Evolutionary conservation across 2,888 invertebrate genomes (phyloP).

Genomic region (Leptura quadrifasciata): DNA sequence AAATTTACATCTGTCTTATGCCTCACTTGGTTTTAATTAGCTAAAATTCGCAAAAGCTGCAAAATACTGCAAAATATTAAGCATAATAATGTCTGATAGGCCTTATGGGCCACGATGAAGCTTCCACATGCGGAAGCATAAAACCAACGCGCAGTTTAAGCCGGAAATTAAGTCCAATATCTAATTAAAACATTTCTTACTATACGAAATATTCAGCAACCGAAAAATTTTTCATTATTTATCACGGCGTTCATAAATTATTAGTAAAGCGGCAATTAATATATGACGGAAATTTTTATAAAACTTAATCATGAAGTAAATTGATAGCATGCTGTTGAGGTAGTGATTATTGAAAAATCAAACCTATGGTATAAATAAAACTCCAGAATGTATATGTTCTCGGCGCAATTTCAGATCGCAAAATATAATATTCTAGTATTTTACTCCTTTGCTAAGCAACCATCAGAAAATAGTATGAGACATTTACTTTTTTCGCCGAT

Average conservation of each 20-base stretch:
- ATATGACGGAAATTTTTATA: too few relatives aligned
- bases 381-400: too few relatives aligned
- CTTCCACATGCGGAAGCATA: conserved; percentile 46
- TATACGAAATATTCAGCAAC: conserved; percentile 28
- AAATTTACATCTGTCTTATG: conserved; percentile 43
- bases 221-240: conserved; percentile 23
- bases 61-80: conserved; percentile 28
- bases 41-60: conserved; percentile 29
- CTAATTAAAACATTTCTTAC: conserved; percentile 47
- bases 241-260: conserved; percentile 7
- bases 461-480: too few relatives aligned
- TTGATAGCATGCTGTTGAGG: too few relatives aligned
- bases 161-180: conserved; percentile 54
- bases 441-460: too few relatives aligned
- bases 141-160: conserved; percentile 41
- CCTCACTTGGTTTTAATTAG: conserved; percentile 42
- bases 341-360: too few relatives aligned
- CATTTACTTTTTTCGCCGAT: too few relatives aligned
- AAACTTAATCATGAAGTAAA: too few relatives aligned
- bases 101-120: conserved; percentile 17
- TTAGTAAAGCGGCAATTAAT: too few relatives aligned
- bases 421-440: too few relatives aligned
- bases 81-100: conserved; percentile 19
- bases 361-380: too few relatives aligned
- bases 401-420: too few relatives aligned